These are phyloP conservation scores for Drosophila borborema DNA, from an alignment of 2,888 invertebrate genomes.

Conservation along the genomic window DNA sequence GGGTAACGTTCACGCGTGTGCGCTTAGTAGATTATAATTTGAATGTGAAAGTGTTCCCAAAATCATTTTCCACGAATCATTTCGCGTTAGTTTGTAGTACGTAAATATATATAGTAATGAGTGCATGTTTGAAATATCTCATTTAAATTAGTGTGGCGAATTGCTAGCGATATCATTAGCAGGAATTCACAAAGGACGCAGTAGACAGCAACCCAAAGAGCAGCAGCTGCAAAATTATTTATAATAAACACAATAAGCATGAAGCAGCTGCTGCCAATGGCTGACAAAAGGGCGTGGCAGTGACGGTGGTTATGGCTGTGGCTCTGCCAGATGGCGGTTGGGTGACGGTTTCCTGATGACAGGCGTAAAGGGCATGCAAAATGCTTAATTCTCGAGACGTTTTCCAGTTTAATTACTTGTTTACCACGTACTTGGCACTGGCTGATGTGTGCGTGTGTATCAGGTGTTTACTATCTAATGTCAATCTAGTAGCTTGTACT, in stretches of 20 bases:
- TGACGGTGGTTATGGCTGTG: slow-evolving; percentile 11
- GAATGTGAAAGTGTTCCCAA: slow-evolving; percentile 13
- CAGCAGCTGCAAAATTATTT: slow-evolving; percentile 74
- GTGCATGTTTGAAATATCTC: background rate
- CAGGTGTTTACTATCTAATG: slow-evolving; percentile 35
- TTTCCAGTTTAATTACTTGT: slow-evolving; percentile 79
- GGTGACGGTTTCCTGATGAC: slow-evolving; percentile 59
- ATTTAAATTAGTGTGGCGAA: slow-evolving; percentile 1
- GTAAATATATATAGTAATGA: background rate
- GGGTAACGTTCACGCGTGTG: background rate
- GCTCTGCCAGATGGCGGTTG: slow-evolving; percentile 20
- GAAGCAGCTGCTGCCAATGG: slow-evolving; percentile 73
- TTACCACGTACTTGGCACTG: slow-evolving; percentile 51
- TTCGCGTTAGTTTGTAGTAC: background rate
- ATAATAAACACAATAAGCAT: slow-evolving; percentile 74
- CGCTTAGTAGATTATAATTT: background rate
- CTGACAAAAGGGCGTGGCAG: slow-evolving; percentile 41
- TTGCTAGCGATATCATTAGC: slow-evolving; percentile 10
- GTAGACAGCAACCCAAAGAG: slow-evolving; percentile 33
- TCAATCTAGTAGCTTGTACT: slow-evolving; percentile 29
- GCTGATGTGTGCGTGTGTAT: slow-evolving; percentile 13
- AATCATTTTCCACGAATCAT: slow-evolving; percentile 1
- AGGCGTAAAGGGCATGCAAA: slow-evolving; percentile 62
- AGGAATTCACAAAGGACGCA: slow-evolving; percentile 5
- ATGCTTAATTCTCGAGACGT: slow-evolving; percentile 72